Base-by-base conservation (phyloP, 2,888 invertebrate species). In the Acleris sparsana region DNA sequence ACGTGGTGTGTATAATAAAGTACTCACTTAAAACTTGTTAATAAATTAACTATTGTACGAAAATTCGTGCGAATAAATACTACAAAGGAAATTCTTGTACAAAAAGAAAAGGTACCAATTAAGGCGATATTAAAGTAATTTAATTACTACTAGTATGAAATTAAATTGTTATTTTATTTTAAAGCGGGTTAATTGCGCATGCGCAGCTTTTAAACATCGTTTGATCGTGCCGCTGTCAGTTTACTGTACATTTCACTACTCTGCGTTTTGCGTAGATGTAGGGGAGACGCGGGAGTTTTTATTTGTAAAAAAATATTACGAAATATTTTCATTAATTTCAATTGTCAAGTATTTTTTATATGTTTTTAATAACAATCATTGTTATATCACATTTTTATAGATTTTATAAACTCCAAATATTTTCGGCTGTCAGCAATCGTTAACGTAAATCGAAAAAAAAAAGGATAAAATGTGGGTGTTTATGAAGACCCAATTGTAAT, bases 131-230 rank as follows among this genome's bases (percentile, higher is more conserved):
- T 87, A 75, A 80, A 79, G 82, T 80, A 79, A 85, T 83, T 86
- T 86, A 85, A 88, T 87, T 80, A 74, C 74, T 76, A 75, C 75
- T 80, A 82, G 83, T 82, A 85, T 78, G 85, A 76, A 80, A 88
- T 91, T 85, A 89, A 89, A 84, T 78, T 69, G 78, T 76, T 70
- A 83, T 82, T 90, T 92, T 91, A 91, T 84, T 87, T 74, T 83
- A 82, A 81, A 82, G 82, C 80, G 80, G 80, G 78, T 85, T 83
- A 85, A 87, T 86, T 88, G 82, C 82, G 74, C 74, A 72, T 70
- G 74, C 71, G 71, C 72, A 73, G 79, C 75, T 81, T 83, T 85
- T 85, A 82, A 78, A 84, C 78, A 76, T 76, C 82, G 81, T 88
- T 86, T 86, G 79, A 80, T 76, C 74, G 72, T 75, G 70, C 73